A percentile compares a stretch with the other conserved stretches of the same genome.
phyloP scores from a whole-genome alignment of 1,140 invertebrate genomes.

The Lordiphosa mommai region DNA sequence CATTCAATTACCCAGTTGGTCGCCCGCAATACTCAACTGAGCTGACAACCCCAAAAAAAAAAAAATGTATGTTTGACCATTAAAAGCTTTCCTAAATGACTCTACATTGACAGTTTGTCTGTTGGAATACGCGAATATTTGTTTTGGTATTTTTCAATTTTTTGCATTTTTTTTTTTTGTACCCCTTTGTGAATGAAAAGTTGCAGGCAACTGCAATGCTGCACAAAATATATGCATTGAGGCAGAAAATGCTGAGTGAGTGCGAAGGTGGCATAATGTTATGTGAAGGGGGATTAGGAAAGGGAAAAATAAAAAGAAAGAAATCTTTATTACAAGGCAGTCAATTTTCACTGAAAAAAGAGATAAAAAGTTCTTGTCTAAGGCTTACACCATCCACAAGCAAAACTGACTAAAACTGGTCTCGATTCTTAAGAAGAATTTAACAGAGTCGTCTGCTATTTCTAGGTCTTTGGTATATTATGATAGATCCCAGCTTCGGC shows the following conservation, averaged over 20 bases:
- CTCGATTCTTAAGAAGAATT: too few relatives aligned
- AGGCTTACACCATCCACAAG: too few relatives aligned
- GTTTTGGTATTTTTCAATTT: conserved; percentile 17
- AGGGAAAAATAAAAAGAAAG: background rate
- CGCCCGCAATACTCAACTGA: conserved; percentile 10
- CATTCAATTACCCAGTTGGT: conserved; percentile 54
- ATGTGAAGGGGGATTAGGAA: background rate
- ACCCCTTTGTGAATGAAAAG: conserved; percentile 14
- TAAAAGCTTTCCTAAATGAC: conserved; percentile 56
- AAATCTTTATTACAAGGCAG: too few relatives aligned
- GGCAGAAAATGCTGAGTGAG: background rate
- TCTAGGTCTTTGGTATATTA: too few relatives aligned
- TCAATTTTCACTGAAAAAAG: too few relatives aligned
- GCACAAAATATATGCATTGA: conserved; percentile 14
- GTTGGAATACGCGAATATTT: conserved; percentile 25
- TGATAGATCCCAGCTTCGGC: too few relatives aligned
- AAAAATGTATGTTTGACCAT: conserved; percentile 58
- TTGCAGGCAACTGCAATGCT: conserved; percentile 13
- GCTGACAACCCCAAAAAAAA: conserved; percentile 30
- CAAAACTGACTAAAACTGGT: too few relatives aligned
- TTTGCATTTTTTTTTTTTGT: conserved; percentile 8
- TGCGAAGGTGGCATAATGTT: background rate
- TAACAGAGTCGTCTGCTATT: too few relatives aligned
- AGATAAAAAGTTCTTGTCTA: too few relatives aligned
- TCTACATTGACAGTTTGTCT: conserved; percentile 45